Percentiles rank a stretch among this genome's conserved stretches.
Conservation (phyloP, 2,888 invertebrate genomes). For the Julus scanicus region DNA sequence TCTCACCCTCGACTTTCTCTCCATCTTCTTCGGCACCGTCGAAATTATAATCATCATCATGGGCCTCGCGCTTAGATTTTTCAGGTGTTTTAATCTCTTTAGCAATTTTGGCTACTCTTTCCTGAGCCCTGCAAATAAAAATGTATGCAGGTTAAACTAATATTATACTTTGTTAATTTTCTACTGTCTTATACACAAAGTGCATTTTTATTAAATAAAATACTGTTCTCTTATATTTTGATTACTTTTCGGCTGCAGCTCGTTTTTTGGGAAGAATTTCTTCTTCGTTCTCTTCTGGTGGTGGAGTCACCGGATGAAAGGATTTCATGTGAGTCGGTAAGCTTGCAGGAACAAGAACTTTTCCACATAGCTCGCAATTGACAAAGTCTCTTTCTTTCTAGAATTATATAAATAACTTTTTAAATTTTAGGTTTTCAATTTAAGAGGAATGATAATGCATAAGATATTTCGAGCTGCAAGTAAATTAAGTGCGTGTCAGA, state of each 20-base stretch:
- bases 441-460: background rate
- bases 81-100: background rate
- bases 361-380: constrained; percentile 55
- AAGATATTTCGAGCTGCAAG: background rate
- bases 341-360: constrained; percentile 54
- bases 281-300: constrained; percentile 32
- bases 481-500: background rate
- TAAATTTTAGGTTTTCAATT: background rate
- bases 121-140: constrained; percentile 23
- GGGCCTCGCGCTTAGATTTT: background rate
- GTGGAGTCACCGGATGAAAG: constrained; percentile 54
- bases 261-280: constrained; percentile 30
- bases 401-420: background rate
- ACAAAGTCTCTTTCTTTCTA: background rate
- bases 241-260: constrained; percentile 51
- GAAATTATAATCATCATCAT: constrained; percentile 43
- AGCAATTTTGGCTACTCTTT: constrained; percentile 25
- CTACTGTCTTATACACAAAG: background rate
- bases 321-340: constrained; percentile 54
- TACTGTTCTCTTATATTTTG: background rate
- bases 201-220: background rate
- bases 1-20: background rate
- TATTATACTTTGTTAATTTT: too few relatives aligned
- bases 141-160: background rate
- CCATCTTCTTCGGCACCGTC: constrained; percentile 12